Conservation (phyloP, 2,113 vertebrate species). For the Actenoides hombroni region DNA sequence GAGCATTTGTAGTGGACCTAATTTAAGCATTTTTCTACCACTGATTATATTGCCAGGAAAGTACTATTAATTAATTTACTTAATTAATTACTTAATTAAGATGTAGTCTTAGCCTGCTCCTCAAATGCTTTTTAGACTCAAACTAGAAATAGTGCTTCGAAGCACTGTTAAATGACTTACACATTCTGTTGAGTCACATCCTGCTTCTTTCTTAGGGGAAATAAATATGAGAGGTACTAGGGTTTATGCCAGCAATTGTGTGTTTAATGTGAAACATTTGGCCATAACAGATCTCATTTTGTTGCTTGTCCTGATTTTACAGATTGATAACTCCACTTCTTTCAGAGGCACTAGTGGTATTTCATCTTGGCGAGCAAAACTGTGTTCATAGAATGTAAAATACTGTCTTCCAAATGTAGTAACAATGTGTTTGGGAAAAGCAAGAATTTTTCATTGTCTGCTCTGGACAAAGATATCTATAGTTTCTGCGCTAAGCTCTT, state of each 20-base stretch:
- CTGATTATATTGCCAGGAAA: neutral
- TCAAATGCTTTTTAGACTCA: neutral
- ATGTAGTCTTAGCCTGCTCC: neutral
- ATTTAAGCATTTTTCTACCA: neutral
- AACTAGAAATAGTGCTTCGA: neutral
- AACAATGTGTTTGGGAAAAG: neutral
- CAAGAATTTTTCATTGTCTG: neutral
- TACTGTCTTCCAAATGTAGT: neutral
- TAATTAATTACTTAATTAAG: neutral
- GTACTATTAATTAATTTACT: too few relatives aligned
- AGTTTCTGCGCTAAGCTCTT: neutral
- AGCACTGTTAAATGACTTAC: neutral
- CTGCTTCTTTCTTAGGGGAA: neutral
- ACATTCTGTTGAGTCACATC: conserved; percentile 19
- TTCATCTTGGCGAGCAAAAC: neutral
- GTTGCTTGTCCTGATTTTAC: neutral
- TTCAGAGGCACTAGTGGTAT: neutral
- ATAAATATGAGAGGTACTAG: neutral
- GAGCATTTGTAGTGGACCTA: neutral
- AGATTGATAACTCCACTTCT: neutral
- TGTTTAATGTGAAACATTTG: conserved; percentile 26
- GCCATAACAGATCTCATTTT: neutral
- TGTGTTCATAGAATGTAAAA: neutral
- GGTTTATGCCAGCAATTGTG: conserved; percentile 26
- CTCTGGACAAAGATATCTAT: neutral